Evolutionary conservation across 2,888 invertebrate genomes (phyloP).

Genomic region (Napeogenes sylphis): DNA sequence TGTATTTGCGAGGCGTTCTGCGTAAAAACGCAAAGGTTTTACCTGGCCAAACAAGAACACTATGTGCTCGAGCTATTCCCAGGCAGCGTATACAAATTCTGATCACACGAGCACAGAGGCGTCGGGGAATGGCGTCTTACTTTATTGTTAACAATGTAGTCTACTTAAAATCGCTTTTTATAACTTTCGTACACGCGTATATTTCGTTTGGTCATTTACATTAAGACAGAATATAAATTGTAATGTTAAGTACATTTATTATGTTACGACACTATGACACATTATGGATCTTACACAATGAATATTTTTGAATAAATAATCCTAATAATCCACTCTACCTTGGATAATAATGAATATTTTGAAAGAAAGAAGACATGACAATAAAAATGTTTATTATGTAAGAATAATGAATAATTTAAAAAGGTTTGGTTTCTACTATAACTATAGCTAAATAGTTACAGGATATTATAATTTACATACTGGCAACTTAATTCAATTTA

Average conservation of each 20-base stretch:
- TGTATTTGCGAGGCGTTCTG: conserved; percentile 65
- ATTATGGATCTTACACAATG: no score
- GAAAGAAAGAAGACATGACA: no score
- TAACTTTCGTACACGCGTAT: conserved; percentile 17
- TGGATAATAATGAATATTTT: no score
- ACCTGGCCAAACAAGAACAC: conserved; percentile 67
- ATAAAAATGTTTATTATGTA: no score
- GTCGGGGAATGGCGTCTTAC: conserved; percentile 42
- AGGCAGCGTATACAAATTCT: conserved; percentile 70
- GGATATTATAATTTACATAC: no score
- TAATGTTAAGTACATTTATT: conserved; percentile 17
- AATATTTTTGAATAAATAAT: no score
- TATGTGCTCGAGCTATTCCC: conserved; percentile 64
- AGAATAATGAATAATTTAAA: no score
- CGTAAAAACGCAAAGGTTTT: conserved; percentile 70
- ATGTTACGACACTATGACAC: neutral
- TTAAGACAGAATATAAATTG: conserved; percentile 7
- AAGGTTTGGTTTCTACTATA: no score
- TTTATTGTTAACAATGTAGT: conserved; percentile 28
- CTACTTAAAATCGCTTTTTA: conserved; percentile 31
- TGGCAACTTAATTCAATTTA: no score
- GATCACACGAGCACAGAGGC: conserved; percentile 57
- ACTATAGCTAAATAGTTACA: no score
- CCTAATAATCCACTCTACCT: no score
- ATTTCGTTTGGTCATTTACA: conserved; percentile 11